These are phyloP conservation scores for Tiliacea citrago DNA, from an alignment of 2,888 invertebrate genomes.

Conservation along the genomic window DNA sequence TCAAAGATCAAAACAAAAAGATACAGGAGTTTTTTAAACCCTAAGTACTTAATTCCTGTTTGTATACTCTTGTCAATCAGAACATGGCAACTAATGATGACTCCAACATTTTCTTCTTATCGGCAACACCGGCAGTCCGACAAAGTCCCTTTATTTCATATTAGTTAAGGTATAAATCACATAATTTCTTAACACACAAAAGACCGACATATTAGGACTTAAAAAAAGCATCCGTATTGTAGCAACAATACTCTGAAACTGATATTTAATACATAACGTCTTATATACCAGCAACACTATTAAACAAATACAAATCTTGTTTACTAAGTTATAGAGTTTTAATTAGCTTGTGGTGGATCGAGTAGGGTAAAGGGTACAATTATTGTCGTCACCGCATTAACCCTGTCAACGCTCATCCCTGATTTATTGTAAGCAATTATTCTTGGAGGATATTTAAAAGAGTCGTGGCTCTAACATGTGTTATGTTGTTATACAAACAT, in stretches of 20 bases:
- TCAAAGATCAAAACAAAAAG: constrained; percentile 31
- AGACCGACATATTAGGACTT: constrained; percentile 60
- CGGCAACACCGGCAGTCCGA: constrained; percentile 19
- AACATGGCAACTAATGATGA: constrained; percentile 50
- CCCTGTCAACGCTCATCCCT: constrained; percentile 85
- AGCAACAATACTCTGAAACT: constrained; percentile 73
- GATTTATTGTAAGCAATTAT: constrained; percentile 85
- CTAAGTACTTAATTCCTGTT: constrained; percentile 27
- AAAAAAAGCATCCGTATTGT: constrained; percentile 77
- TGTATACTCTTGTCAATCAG: constrained; percentile 51
- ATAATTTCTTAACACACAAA: constrained; percentile 54
- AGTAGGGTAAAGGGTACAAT: constrained; percentile 77
- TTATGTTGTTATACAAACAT: constrained; percentile 76
- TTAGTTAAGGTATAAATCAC: constrained; percentile 42
- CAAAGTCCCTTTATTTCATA: constrained; percentile 39
- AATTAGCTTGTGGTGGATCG: constrained; percentile 32
- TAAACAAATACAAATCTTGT: constrained; percentile 8
- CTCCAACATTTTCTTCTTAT: constrained; percentile 35
- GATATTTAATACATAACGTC: constrained; percentile 33
- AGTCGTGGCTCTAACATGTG: constrained; percentile 69
- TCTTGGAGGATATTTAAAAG: constrained; percentile 69
- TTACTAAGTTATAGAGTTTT: constrained; percentile 27
- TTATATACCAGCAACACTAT: background rate
- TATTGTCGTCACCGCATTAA: constrained; percentile 81
- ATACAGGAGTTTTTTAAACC: constrained; percentile 15